phyloP scores from a whole-genome alignment of 1,140 invertebrate species.

The Drosophila novamexicana region DNA sequence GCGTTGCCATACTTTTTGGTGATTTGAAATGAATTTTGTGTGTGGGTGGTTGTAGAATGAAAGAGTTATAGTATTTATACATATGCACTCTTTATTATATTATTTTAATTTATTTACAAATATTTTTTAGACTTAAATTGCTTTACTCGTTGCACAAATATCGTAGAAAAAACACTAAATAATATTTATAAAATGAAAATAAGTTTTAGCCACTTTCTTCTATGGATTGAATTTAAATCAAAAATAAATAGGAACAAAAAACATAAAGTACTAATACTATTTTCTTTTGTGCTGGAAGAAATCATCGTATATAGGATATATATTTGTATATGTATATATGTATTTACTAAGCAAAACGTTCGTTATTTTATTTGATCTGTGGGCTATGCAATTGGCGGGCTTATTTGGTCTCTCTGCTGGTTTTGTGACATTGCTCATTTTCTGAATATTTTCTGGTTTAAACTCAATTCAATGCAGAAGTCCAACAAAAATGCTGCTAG shows the following conservation, averaged over 20 bases:
- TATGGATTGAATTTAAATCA: conserved; percentile 76
- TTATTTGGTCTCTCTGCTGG: conserved; percentile 67
- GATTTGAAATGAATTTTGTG: conserved; percentile 23
- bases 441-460: conserved; percentile 52
- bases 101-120: conserved; percentile 83
- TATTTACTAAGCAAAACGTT: conserved; percentile 52
- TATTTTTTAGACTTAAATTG: conserved; percentile 73
- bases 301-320: conserved; percentile 28
- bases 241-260: conserved; percentile 82
- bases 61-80: conserved; percentile 36
- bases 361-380: conserved; percentile 55
- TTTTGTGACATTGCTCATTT: conserved; percentile 42
- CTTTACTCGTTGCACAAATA: conserved; percentile 76
- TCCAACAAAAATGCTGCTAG: conserved; percentile 54
- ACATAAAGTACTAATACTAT: conserved; percentile 78
- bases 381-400: conserved; percentile 41
- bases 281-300: conserved; percentile 69
- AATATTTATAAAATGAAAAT: conserved; percentile 65
- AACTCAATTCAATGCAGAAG: conserved; percentile 64
- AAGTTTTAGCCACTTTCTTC: conserved; percentile 69
- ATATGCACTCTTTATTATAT: conserved; percentile 76
- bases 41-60: neutral
- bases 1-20: conserved; percentile 56
- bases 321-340: neutral
- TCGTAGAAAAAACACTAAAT: conserved; percentile 64